Evolutionary conservation across 2,113 vertebrate genomes (phyloP).

Genomic region (Hippolais icterina): DNA sequence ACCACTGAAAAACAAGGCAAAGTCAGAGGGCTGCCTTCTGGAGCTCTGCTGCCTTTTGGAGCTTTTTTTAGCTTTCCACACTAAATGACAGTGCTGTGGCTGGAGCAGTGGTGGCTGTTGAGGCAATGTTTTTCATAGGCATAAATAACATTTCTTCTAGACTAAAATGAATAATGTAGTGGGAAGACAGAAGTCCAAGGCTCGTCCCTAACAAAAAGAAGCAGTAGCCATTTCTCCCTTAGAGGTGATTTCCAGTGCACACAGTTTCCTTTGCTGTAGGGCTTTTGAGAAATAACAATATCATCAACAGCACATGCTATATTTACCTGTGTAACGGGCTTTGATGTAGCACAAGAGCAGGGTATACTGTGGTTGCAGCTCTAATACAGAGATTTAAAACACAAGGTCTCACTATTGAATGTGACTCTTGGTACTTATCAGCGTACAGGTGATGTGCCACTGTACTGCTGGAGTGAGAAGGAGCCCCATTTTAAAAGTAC

Average conservation of each 20-base stretch:
- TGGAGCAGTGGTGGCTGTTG: background rate
- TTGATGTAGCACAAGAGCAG: background rate
- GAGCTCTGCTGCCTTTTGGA: background rate
- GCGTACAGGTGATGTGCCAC: background rate
- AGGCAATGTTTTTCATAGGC: background rate
- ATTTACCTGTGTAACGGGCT: background rate
- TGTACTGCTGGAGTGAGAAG: background rate
- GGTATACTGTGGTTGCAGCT: background rate
- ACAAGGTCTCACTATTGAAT: background rate
- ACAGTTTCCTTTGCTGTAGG: background rate
- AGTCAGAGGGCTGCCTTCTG: background rate
- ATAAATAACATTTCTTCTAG: background rate
- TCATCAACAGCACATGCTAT: background rate
- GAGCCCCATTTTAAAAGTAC: background rate
- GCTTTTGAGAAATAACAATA: background rate
- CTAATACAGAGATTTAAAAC: slow-evolving; percentile 2
- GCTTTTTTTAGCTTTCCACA: background rate
- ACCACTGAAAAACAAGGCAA: background rate
- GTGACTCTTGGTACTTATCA: background rate
- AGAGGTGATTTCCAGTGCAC: background rate
- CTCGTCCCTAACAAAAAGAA: background rate
- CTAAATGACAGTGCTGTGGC: background rate
- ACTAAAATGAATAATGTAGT: background rate
- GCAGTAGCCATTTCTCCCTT: background rate
- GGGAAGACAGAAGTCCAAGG: background rate